phyloP scores from a whole-genome alignment of 2,113 vertebrate genomes.

The Catagonus wagneri region DNA sequence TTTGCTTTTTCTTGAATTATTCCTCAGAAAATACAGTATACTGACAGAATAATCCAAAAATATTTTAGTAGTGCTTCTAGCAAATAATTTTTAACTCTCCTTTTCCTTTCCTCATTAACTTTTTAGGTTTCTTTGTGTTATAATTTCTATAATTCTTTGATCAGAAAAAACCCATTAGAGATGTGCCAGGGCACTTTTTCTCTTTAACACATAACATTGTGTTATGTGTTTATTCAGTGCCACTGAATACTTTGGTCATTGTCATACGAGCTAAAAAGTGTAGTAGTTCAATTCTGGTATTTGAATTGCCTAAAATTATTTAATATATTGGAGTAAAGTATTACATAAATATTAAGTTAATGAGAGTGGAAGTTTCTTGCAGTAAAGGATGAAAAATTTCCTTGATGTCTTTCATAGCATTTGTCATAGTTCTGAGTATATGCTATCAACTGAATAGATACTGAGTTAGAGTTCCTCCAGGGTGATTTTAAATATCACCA shows the following conservation, averaged over 20 bases:
- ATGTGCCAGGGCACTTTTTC: background rate
- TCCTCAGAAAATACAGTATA: background rate
- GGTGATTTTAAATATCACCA: background rate
- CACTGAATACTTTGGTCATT: background rate
- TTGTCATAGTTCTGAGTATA: background rate
- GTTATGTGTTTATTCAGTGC: background rate
- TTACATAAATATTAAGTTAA: background rate
- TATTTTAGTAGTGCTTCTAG: background rate
- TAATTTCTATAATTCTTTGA: background rate
- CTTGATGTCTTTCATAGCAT: background rate
- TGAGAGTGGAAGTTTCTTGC: background rate
- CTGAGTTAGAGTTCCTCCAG: background rate
- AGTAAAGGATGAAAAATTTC: background rate
- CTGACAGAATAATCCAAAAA: background rate
- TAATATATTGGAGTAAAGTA: background rate
- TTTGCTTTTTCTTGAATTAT: background rate
- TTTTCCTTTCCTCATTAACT: slow-evolving; percentile 6
- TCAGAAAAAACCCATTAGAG: background rate
- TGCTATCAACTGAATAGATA: background rate
- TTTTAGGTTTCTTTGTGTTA: background rate
- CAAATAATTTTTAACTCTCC: background rate
- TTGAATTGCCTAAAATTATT: background rate
- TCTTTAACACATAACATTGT: background rate
- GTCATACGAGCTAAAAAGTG: background rate
- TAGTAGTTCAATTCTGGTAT: background rate